These are phyloP conservation scores for Metopia argyrocephala DNA, from an alignment of 2,888 invertebrate genomes.

Conservation along the genomic window DNA sequence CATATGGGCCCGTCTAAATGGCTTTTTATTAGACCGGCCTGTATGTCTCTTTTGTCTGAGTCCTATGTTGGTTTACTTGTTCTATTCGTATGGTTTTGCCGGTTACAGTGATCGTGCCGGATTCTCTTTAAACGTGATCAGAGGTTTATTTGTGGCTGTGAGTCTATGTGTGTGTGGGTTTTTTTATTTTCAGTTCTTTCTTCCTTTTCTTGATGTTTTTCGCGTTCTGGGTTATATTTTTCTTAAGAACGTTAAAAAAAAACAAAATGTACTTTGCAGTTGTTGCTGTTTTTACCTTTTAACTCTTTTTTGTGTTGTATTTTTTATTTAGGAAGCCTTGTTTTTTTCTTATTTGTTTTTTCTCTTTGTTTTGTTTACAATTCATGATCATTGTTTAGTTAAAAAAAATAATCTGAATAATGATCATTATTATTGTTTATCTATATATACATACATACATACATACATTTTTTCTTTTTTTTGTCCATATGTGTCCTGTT, in stretches of 20 bases:
- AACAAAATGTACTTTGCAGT: not conserved
- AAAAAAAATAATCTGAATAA: not conserved
- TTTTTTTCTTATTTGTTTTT: not conserved
- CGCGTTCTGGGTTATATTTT: slow-evolving; percentile 19
- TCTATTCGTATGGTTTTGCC: slow-evolving; percentile 35
- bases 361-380: not conserved
- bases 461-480: not conserved
- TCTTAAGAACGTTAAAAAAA: not conserved
- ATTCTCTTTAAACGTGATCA: slow-evolving; percentile 65
- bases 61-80: not conserved
- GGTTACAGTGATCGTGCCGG: slow-evolving; percentile 50
- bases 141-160: slow-evolving; percentile 58
- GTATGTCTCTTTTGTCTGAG: not conserved
- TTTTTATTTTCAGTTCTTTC: slow-evolving; percentile 22
- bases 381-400: not conserved
- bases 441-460: no score
- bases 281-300: not conserved
- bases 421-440: not conserved
- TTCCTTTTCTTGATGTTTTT: slow-evolving; percentile 9
- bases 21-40: not conserved
- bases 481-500: not conserved
- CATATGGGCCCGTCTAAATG: not conserved
- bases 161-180: no score
- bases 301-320: not conserved
- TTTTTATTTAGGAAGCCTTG: not conserved